Percentiles rank a stretch among this genome's conserved stretches.
These are phyloP conservation scores for Melanotaenia trifasciata DNA, from an alignment of 2,797 vertebrate species.

Conservation along the genomic window DNA sequence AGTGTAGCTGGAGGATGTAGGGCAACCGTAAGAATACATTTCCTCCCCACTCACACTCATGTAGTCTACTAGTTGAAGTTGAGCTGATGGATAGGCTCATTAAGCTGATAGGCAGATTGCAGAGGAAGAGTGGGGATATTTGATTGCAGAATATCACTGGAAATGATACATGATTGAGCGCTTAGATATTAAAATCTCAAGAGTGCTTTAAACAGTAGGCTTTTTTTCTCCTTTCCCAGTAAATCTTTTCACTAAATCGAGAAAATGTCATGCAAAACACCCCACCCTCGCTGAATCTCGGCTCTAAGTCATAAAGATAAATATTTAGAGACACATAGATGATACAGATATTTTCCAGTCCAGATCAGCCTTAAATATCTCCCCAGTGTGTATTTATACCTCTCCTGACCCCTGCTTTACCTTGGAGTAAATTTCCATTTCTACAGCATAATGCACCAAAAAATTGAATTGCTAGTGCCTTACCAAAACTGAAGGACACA, in stretches of 20 bases:
- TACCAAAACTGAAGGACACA: constrained; percentile 45
- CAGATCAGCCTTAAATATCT: constrained; percentile 38
- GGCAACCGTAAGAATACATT: constrained; percentile 75
- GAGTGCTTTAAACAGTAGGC: constrained; percentile 53
- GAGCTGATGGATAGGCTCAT: constrained; percentile 70
- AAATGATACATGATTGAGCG: constrained; percentile 69
- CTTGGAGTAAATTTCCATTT: constrained; percentile 57
- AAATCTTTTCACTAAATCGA: constrained; percentile 38
- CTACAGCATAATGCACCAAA: constrained; percentile 48
- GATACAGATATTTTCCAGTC: constrained; percentile 30
- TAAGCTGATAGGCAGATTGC: constrained; percentile 72
- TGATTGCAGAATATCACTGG: constrained; percentile 70
- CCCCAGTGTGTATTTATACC: constrained; percentile 57
- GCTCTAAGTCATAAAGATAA: constrained; percentile 45
- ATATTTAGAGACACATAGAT: constrained; percentile 54
- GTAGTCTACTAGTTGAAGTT: constrained; percentile 65
- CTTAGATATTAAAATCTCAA: constrained; percentile 72
- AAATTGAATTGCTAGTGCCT: constrained; percentile 51
- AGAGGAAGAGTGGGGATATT: constrained; percentile 59
- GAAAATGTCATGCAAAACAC: constrained; percentile 50
- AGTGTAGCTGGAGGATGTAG: constrained; percentile 77
- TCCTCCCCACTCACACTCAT: constrained; percentile 63
- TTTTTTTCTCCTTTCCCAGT: background rate
- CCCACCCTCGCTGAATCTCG: constrained; percentile 10
- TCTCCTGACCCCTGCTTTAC: constrained; percentile 56